Evolutionary conservation across 2,113 vertebrate genomes (phyloP).

Genomic region (Paraplagusia blochii): DNA sequence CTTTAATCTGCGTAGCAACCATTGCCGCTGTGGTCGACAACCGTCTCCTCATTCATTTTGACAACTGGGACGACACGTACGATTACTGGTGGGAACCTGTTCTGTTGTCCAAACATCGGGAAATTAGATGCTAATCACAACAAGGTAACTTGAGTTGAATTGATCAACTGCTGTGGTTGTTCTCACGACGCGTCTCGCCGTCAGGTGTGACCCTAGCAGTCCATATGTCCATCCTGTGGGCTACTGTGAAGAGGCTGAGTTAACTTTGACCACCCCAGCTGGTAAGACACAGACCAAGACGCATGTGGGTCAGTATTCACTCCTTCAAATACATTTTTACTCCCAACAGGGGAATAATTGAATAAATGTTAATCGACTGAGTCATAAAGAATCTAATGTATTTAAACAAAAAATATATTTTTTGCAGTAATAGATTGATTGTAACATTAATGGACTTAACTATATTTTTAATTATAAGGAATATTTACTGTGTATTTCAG

Average conservation of each 20-base stretch:
- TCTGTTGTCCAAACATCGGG: neutral
- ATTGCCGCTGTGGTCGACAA: constrained; percentile 84
- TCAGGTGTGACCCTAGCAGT: constrained; percentile 90
- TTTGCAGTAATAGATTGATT: no score
- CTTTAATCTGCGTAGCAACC: constrained; percentile 83
- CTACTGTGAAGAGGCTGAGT: constrained; percentile 82
- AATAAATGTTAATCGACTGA: neutral
- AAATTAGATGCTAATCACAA: no score
- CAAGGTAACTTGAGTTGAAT: no score
- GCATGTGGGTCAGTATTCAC: constrained; percentile 44
- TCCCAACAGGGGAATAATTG: constrained; percentile 1
- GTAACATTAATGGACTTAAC: no score
- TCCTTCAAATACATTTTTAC: constrained; percentile 22
- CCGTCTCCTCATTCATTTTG: constrained; percentile 86
- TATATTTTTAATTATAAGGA: neutral
- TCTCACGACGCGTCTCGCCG: no score
- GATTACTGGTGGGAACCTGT: constrained; percentile 83
- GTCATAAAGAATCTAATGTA: neutral
- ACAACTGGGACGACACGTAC: constrained; percentile 87
- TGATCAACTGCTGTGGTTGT: no score
- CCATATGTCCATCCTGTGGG: constrained; percentile 89
- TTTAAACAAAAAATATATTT: neutral
- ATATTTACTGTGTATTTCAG: constrained; percentile 56
- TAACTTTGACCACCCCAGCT: constrained; percentile 83
- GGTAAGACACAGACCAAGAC: constrained; percentile 74